Evolutionary conservation across 2,888 invertebrate species (phyloP), one percentile per base, ranked within the genome.

Genomic region (Physocephala rufipes): DNA sequence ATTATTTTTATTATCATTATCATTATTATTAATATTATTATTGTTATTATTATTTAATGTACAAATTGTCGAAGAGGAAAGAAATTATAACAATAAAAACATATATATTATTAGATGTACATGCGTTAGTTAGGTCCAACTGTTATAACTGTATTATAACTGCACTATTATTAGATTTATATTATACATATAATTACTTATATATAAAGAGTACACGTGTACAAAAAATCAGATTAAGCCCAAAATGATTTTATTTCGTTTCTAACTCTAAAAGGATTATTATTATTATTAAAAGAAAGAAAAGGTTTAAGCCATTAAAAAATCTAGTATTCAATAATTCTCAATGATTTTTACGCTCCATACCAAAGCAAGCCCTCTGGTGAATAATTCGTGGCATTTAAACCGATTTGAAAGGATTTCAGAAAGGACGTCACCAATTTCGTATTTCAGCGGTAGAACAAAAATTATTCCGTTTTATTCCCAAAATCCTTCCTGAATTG

Each of bases 111-210:
- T 49, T 49, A 15, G 30, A 13, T 55, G 58, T 67, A 47, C 43
- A 58, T 55, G 43, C 43, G 16, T 7, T 49, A 49, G 49, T 45
- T 67, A 58, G 67, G 67, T 58, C 58, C 67, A 67, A 58, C 67
- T 67, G 53, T 65, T 30, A 65, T 65, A 53, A 53, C n/a, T n/a
- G n/a, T 45, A 58, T 36, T 36, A 53, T 53, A 9, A 55, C 16
- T 13, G 55, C 12, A 55, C 2, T 59, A 30, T 59, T 59, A 30
- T n/a, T n/a, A n/a, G n/a, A n/a, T n/a, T n/a, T n/a, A n/a, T n/a
- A 19, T 53, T 24, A 53, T 24, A 59, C 5, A 30, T n/a, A 28
- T 4, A 26, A 1, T 1, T 15, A 30, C 15, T 28, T 5, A 28
- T 26, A 16, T 15, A 26, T 15, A 58, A 26, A 3, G 19, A 4